Evolutionary conservation across 2,797 vertebrate species (phyloP).

Genomic region (Percopsis omiscomaycus): DNA sequence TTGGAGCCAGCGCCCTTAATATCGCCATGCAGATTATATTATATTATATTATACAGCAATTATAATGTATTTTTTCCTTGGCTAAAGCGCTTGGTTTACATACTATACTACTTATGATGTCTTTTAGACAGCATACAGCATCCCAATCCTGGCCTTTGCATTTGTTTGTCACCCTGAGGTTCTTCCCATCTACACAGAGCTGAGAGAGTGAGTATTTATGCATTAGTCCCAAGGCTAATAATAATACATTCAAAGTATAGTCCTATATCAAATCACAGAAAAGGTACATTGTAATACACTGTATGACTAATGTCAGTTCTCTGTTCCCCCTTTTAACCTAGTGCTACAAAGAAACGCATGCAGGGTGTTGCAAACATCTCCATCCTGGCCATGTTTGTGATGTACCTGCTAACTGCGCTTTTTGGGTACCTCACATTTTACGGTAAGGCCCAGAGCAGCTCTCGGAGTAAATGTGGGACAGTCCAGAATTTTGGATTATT

Average conservation of each 20-base stretch:
- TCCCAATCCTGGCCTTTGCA: conserved; percentile 94
- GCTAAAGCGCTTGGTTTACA: no score
- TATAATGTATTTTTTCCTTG: no score
- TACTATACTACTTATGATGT: conserved; percentile 21
- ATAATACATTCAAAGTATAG: background rate
- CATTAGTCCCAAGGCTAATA: background rate
- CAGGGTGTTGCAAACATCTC: conserved; percentile 91
- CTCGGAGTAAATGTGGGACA: no score
- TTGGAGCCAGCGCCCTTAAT: conserved; percentile 29
- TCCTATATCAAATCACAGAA: background rate
- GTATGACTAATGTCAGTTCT: background rate
- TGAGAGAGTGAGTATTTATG: conserved; percentile 72
- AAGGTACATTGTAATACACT: background rate
- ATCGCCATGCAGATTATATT: no score
- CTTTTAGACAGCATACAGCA: conserved; percentile 89
- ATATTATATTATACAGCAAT: no score
- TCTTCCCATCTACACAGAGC: conserved; percentile 96
- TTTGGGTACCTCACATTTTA: conserved; percentile 98
- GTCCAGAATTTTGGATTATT: no score
- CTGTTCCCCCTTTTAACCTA: conserved; percentile 4
- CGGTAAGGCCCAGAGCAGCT: conserved; percentile 74
- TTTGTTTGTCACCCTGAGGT: conserved; percentile 97
- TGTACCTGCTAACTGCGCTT: conserved; percentile 95
- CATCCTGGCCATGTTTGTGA: conserved; percentile 93
- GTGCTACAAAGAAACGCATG: conserved; percentile 88